Conservation (phyloP, 2,113 vertebrate genomes). For the Microcebus tavaratra region DNA sequence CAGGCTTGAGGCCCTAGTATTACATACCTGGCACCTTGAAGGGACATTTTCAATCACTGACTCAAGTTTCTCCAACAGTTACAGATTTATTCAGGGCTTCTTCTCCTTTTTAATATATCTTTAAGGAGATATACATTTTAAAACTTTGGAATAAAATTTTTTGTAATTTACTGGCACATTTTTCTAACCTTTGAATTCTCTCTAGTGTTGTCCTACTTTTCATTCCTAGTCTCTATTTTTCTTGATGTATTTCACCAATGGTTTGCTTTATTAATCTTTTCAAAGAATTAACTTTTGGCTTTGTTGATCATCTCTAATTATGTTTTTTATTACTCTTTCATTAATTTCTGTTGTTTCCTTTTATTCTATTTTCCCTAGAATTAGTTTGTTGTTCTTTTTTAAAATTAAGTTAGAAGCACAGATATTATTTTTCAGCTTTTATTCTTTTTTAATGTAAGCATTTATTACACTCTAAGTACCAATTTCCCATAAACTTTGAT, state of each 20-base stretch:
- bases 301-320: not conserved
- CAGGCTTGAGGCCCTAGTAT: too few species aligned
- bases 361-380: not conserved
- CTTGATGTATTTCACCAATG: not conserved
- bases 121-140: not conserved
- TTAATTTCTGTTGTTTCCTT: not conserved
- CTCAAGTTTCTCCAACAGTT: not conserved
- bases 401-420: not conserved
- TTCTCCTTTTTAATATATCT: not conserved
- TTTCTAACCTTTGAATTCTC: not conserved
- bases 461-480: not conserved
- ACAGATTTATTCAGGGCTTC: not conserved
- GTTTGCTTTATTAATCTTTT: not conserved
- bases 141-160: not conserved
- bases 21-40: not conserved
- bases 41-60: not conserved
- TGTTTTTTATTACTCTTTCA: not conserved
- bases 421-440: conserved; percentile 16
- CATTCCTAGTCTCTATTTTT: not conserved
- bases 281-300: not conserved
- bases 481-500: conserved; percentile 4
- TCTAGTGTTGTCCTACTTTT: not conserved
- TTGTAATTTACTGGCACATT: not conserved
- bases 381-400: not conserved
- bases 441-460: not conserved